Conservation (phyloP, 2,888 invertebrate species). For the Sesia apiformis region DNA sequence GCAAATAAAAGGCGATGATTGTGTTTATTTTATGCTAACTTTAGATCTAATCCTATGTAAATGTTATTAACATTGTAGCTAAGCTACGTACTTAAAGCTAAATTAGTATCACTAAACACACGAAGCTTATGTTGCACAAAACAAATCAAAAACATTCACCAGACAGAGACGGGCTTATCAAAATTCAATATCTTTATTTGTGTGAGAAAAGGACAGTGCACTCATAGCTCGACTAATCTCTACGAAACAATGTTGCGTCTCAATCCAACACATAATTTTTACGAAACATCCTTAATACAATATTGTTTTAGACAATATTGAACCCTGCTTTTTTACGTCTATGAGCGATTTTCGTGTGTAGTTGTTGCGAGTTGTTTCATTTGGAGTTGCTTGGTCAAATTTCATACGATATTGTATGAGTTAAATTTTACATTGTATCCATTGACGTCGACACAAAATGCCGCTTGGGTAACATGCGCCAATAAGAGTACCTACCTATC, state of each 20-base stretch:
- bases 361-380: neutral
- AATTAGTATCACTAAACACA: neutral
- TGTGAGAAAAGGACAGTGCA: slow-evolving; percentile 58
- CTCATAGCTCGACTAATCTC: slow-evolving; percentile 55
- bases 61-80: neutral
- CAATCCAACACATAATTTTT: slow-evolving; percentile 35
- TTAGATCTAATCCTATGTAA: neutral
- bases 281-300: neutral
- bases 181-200: slow-evolving; percentile 69
- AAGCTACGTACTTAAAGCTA: neutral
- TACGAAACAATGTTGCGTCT: slow-evolving; percentile 64
- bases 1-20: no score
- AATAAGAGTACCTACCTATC: slow-evolving; percentile 19
- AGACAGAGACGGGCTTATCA: slow-evolving; percentile 56
- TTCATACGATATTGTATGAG: slow-evolving; percentile 19
- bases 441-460: slow-evolving; percentile 33
- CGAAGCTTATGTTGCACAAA: slow-evolving; percentile 3
- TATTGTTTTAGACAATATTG: no score
- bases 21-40: neutral
- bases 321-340: no score
- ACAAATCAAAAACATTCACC: slow-evolving; percentile 18
- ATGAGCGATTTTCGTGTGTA: no score
- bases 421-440: slow-evolving; percentile 46
- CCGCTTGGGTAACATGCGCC: slow-evolving; percentile 22
- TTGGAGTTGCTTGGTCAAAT: neutral